Evolutionary conservation across 2,888 invertebrate genomes (phyloP).

Genomic region (Helleia helle): DNA sequence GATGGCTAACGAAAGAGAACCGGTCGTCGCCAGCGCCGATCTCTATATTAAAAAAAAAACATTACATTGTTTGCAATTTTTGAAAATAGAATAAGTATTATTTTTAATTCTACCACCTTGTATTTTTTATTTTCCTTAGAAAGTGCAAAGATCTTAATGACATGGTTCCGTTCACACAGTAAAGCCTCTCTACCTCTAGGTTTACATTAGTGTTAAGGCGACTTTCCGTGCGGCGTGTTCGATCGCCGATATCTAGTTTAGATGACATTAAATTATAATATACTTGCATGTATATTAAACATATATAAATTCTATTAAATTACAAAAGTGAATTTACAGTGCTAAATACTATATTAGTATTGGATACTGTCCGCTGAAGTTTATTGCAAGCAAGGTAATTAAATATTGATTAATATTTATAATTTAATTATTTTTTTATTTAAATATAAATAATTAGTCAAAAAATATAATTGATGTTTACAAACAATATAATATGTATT

Average conservation of each 20-base stretch:
- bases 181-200: constrained; percentile 18
- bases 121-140: constrained; percentile 21
- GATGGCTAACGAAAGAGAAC: constrained; percentile 47
- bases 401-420: too few relatives aligned
- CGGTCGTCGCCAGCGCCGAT: constrained; percentile 29
- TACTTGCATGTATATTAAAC: not conserved
- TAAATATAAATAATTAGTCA: too few relatives aligned
- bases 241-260: constrained; percentile 20
- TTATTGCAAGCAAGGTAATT: too few relatives aligned
- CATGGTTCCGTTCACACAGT: constrained; percentile 16
- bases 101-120: constrained; percentile 14
- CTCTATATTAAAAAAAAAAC: constrained; percentile 1
- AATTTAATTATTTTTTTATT: too few relatives aligned
- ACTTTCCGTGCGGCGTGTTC: constrained; percentile 50
- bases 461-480: too few relatives aligned
- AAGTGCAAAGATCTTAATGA: constrained; percentile 22
- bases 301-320: not conserved
- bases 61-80: constrained; percentile 10
- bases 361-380: not conserved
- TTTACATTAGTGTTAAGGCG: constrained; percentile 43
- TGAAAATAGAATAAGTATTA: constrained; percentile 23
- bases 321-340: too few relatives aligned
- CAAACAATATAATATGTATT: too few relatives aligned
- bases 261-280: not conserved
- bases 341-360: not conserved